phyloP scores from a whole-genome alignment of 35 echinoderm and acorn worm species.

The Lytechinus variegatus region DNA sequence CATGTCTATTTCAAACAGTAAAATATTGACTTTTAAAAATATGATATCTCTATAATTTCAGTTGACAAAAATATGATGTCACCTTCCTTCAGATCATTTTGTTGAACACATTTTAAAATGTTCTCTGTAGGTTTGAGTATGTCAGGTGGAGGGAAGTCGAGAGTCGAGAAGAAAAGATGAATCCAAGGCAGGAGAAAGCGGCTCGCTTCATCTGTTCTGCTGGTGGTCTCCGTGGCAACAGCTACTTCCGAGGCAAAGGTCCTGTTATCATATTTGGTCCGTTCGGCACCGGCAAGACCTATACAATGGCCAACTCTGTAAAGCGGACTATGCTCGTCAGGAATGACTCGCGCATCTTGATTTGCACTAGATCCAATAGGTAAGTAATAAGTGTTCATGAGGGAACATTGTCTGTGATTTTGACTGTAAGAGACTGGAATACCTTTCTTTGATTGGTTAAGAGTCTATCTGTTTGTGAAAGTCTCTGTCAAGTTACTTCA shows the following conservation, averaged over 20 bases:
- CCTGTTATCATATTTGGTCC: conserved; percentile 74
- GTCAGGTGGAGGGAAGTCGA: not conserved
- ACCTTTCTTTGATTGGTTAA: too few species aligned
- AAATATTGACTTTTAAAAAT: too few species aligned
- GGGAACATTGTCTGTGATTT: too few species aligned
- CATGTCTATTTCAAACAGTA: too few species aligned
- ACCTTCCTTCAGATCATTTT: too few species aligned
- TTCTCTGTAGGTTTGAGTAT: conserved; percentile 7
- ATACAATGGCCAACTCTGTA: conserved; percentile 75
- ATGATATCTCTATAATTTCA: too few species aligned
- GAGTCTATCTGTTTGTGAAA: too few species aligned
- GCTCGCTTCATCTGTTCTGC: not conserved
- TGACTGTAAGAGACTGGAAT: too few species aligned
- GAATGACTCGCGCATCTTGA: conserved; percentile 70
- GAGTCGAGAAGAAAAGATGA: conserved; percentile 21
- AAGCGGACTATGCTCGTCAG: conserved; percentile 48
- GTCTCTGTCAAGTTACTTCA: too few species aligned
- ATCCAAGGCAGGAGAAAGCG: conserved; percentile 46
- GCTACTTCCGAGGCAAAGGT: conserved; percentile 40
- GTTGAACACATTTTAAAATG: not conserved
- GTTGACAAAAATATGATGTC: too few species aligned
- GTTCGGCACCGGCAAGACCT: conserved; percentile 85
- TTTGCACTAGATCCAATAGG: conserved; percentile 91
- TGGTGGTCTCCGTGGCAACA: conserved; percentile 38
- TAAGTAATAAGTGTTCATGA: conserved; percentile 47